Conservation (phyloP, 2,113 vertebrate genomes). For the Dryoscopus gambensis region DNA sequence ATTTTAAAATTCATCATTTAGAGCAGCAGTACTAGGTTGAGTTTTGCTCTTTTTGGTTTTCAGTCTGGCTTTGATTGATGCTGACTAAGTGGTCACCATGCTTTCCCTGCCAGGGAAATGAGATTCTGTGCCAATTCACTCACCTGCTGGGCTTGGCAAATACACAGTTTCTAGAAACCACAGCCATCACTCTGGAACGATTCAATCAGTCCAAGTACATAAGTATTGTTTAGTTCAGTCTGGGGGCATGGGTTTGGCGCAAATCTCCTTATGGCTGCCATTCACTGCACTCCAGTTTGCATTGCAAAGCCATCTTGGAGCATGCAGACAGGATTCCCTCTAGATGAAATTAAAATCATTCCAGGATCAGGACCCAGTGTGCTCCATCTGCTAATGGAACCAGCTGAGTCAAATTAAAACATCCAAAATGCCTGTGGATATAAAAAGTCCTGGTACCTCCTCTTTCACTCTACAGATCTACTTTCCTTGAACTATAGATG, state of each 20-base stretch:
- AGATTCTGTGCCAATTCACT: neutral
- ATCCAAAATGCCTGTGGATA: neutral
- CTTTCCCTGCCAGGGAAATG: neutral
- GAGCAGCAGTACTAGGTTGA: neutral
- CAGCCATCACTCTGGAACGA: neutral
- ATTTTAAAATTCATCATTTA: neutral
- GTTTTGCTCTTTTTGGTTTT: neutral
- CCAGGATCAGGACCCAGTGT: neutral
- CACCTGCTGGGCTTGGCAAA: neutral
- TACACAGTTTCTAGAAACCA: neutral
- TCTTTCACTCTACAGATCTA: neutral
- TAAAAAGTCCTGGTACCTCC: neutral
- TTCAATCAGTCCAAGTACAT: neutral
- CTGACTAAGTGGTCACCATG: neutral
- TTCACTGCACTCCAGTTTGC: neutral
- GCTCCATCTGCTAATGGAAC: neutral
- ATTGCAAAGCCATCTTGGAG: neutral
- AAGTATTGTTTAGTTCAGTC: neutral
- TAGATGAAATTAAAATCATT: neutral
- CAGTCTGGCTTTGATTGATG: neutral
- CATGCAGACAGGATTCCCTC: neutral
- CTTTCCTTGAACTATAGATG: neutral
- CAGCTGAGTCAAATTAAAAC: neutral
- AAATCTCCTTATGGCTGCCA: neutral
- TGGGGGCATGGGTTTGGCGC: neutral